Conservation (phyloP, 2,113 vertebrate genomes). For the Tonatia bakeri region DNA sequence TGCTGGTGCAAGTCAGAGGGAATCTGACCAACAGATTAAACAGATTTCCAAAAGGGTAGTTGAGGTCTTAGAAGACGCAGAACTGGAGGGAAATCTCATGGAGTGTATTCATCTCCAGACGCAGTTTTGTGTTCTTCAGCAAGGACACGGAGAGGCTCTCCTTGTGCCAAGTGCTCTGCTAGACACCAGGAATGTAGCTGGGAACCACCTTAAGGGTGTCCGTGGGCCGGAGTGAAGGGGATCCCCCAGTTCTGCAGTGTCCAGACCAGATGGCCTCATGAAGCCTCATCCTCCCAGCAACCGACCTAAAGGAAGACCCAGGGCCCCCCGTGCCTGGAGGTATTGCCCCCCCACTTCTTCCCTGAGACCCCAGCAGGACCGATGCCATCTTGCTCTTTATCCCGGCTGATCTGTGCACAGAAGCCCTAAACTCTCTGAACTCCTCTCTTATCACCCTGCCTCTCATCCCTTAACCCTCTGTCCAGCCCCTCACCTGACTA, state of each 20-base stretch:
- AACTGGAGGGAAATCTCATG: background rate
- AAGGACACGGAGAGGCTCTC: background rate
- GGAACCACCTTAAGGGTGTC: background rate
- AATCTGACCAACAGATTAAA: background rate
- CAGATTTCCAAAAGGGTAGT: background rate
- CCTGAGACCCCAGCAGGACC: background rate
- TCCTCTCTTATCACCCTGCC: background rate
- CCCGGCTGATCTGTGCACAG: background rate
- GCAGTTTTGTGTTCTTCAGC: background rate
- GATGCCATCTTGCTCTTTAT: background rate
- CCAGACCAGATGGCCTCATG: background rate
- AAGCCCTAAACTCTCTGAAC: background rate
- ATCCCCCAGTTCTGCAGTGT: background rate
- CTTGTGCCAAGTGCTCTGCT: fast-evolving
- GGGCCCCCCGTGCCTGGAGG: background rate
- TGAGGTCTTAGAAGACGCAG: background rate
- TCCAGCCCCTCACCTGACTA: background rate
- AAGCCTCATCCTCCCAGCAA: background rate
- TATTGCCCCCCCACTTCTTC: background rate
- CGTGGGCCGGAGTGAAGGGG: background rate
- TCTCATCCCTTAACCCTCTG: background rate
- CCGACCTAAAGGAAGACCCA: background rate
- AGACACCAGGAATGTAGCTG: background rate
- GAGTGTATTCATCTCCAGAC: background rate
- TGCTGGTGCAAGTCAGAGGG: background rate